A percentile compares a stretch with the other conserved stretches of the same genome.
phyloP scores from a whole-genome alignment of 2,113 vertebrate genomes.

The Triplophysa tibetana region DNA sequence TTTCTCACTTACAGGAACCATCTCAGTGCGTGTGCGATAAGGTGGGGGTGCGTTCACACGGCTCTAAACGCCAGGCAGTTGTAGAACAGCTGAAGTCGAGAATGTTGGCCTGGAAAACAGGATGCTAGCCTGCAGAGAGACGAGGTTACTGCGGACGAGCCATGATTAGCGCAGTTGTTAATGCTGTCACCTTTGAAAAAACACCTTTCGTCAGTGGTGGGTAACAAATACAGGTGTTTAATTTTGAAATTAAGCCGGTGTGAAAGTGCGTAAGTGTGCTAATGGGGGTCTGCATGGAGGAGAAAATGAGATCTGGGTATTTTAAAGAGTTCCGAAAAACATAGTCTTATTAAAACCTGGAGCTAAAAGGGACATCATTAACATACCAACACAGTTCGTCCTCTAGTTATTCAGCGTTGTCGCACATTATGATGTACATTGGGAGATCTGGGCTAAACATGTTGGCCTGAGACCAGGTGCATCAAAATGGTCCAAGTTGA shows the following conservation, averaged over 20 bases:
- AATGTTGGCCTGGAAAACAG: slow-evolving; percentile 44
- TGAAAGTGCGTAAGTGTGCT: slow-evolving; percentile 73
- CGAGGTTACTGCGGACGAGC: slow-evolving; percentile 12
- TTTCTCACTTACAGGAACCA: slow-evolving; percentile 47
- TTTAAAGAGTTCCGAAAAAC: slow-evolving; percentile 52
- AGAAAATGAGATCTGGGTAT: slow-evolving; percentile 58
- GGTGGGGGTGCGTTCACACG: slow-evolving; percentile 4
- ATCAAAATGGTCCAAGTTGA: neutral
- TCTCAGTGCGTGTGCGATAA: neutral
- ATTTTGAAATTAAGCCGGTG: slow-evolving; percentile 73
- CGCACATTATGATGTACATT: slow-evolving; percentile 33
- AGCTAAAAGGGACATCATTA: slow-evolving; percentile 52
- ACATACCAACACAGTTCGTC: slow-evolving; percentile 40
- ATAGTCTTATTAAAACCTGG: slow-evolving; percentile 43
- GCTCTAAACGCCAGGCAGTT: slow-evolving; percentile 48
- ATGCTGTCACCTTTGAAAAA: slow-evolving; percentile 58
- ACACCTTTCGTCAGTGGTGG: slow-evolving; percentile 56
- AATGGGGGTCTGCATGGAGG: slow-evolving; percentile 59
- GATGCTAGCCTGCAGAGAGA: slow-evolving; percentile 47
- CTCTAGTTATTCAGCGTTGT: slow-evolving; percentile 42
- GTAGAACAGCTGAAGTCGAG: slow-evolving; percentile 36
- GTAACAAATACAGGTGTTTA: slow-evolving; percentile 69
- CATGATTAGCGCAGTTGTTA: slow-evolving; percentile 48
- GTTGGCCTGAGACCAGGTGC: slow-evolving; percentile 38
- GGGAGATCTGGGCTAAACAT: slow-evolving; percentile 36